phyloP scores from a whole-genome alignment of 2,797 vertebrate species.

The Morelia viridis region DNA sequence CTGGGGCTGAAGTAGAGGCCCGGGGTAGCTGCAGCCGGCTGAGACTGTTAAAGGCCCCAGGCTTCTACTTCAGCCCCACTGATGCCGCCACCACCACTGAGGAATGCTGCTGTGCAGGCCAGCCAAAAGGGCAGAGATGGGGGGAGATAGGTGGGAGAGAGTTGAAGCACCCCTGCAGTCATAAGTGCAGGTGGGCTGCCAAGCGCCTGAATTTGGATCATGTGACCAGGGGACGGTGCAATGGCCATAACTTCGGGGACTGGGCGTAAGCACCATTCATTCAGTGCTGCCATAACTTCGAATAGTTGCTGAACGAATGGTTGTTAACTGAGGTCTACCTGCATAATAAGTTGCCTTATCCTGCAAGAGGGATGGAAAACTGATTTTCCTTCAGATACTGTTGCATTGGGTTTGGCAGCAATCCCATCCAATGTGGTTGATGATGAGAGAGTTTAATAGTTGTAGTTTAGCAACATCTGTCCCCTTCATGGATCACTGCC shows the following conservation, averaged over 20 bases:
- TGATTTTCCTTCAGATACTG: background rate
- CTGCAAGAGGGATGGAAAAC: background rate
- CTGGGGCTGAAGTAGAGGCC: too few species aligned
- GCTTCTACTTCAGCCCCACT: background rate
- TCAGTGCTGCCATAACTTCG: too few species aligned
- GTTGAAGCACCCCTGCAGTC: background rate
- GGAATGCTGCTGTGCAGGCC: too few species aligned
- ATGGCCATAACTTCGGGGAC: background rate
- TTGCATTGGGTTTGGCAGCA: background rate
- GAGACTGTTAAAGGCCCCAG: too few species aligned
- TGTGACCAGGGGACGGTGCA: background rate
- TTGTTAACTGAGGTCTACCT: background rate
- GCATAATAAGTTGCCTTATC: background rate
- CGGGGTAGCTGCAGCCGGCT: too few species aligned
- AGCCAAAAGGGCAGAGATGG: background rate
- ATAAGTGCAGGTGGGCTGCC: background rate
- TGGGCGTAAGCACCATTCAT: background rate
- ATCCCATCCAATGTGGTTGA: background rate
- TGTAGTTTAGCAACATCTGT: background rate
- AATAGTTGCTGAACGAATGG: background rate
- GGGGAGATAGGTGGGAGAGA: too few species aligned
- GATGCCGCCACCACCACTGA: too few species aligned
- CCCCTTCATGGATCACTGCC: too few species aligned
- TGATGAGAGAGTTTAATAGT: background rate
- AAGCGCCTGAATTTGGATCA: background rate